Evolutionary conservation across 2,113 vertebrate species (phyloP).

Genomic region (Damaliscus lunatus): DNA sequence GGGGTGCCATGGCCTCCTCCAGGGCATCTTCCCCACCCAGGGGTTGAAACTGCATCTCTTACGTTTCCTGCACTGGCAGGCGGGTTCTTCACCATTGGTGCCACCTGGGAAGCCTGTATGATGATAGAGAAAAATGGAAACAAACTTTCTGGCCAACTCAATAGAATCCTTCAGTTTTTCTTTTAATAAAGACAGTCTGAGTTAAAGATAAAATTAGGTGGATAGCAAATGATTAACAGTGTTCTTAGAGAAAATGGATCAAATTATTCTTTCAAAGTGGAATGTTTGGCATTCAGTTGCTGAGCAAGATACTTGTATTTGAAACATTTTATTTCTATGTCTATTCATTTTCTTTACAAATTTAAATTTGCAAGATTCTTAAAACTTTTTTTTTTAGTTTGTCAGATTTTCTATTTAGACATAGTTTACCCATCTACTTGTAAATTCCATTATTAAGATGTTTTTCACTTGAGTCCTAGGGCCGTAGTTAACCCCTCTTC

Average conservation of each 20-base stretch:
- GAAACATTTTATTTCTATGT: background rate
- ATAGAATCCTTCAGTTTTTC: background rate
- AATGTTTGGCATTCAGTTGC: background rate
- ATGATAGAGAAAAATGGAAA: background rate
- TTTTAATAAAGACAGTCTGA: background rate
- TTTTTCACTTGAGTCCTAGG: background rate
- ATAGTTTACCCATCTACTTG: background rate
- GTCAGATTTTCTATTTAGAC: background rate
- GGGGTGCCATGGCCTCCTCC: background rate
- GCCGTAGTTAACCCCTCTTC: background rate
- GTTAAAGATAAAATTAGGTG: conserved; percentile 25
- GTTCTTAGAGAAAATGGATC: background rate
- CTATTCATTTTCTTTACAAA: background rate
- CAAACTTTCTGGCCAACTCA: background rate
- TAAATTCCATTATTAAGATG: background rate
- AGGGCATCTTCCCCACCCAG: background rate
- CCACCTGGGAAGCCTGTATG: background rate
- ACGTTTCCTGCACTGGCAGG: background rate
- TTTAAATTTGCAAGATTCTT: background rate
- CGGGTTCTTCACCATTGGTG: background rate
- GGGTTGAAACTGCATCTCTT: background rate
- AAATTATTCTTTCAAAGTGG: conserved; percentile 12
- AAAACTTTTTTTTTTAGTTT: background rate
- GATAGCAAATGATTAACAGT: background rate
- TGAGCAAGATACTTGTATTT: background rate